Base-by-base conservation (phyloP, 2,888 invertebrate species). In the Sthenelais limicola region DNA sequence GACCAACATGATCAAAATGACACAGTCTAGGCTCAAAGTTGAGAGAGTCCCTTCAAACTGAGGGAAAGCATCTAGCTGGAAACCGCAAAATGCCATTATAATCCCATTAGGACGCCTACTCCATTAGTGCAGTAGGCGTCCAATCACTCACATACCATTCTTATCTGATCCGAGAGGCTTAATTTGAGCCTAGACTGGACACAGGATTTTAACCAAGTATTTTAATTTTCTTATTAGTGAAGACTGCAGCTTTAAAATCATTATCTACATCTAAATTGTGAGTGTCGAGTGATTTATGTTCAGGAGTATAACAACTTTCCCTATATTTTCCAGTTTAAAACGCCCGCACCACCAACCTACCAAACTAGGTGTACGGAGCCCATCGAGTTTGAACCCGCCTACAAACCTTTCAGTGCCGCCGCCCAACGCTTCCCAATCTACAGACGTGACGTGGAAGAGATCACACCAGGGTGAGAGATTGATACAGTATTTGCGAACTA, bases 381-480 rank as follows among this genome's bases (percentile, higher is more conserved):
- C 4, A 77, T 48, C 47, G 76, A 73, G 54, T 84, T 86, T 79
- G 76, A 76, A 9, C 73, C 74, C 9, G 82, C 83, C n/a, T 80
- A 83, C 70, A 84, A 84, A 76, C 86, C 87, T 12, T 87, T 87
- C 77, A 75, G 79, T 54, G 80, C 81, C 33, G 85, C 84, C 21
- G 78, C 83, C 33, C 81, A 83, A 12, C 79, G 87, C 72, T 85
- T 86, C 74, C 84, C 83, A 7, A 80, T 84, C 0, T 80, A 77
- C 71, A 82, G 77, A 72, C 76, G 81, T 74, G 85, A 85, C 73
- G 56, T 84, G 18, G 78, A 80, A 32, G 84, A 84, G 77, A 83
- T 82, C n/a, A 72, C 82, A 32, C 87, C 87, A 4, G 86, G 86
- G 87, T 87, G 78, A n/a, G n/a, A n/a, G n/a, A n/a, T n/a, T n/a